A percentile compares a stretch with the other conserved stretches of the same genome.
phyloP scores from a whole-genome alignment of 2,113 vertebrate genomes.

The Apteryx owenii region DNA sequence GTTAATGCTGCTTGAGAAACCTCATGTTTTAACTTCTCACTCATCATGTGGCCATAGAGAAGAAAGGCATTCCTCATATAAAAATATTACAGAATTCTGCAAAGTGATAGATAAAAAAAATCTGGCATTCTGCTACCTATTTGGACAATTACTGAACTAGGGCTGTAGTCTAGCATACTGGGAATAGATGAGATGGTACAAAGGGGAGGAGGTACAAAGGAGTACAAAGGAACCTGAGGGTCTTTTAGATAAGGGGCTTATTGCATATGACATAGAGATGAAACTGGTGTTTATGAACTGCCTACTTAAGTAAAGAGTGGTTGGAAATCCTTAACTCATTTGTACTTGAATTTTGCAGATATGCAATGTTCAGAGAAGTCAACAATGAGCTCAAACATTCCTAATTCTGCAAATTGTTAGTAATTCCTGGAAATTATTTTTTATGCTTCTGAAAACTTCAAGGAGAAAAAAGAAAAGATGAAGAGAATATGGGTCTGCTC shows the following conservation, averaged over 20 bases:
- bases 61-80: not conserved
- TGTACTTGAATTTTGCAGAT: not conserved
- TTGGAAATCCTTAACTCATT: not conserved
- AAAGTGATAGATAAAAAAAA: not conserved
- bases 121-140: not conserved
- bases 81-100: not conserved
- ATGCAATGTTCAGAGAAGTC: not conserved
- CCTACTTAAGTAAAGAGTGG: not conserved
- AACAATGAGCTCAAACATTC: not conserved
- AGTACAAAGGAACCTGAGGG: not conserved
- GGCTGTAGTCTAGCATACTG: not conserved
- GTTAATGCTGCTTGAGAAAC: not conserved
- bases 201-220: not conserved
- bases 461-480: not conserved
- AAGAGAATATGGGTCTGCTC: not conserved
- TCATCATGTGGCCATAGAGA: not conserved
- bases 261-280: not conserved
- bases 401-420: not conserved
- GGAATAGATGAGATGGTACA: not conserved
- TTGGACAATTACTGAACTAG: not conserved
- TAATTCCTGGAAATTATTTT: not conserved
- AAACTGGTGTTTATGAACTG: not conserved
- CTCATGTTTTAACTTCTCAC: slow-evolving; percentile 20
- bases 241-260: not conserved
- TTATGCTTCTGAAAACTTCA: not conserved